These are phyloP conservation scores for Aporophyla lueneburgensis DNA, from an alignment of 2,888 invertebrate species.

Conservation along the genomic window DNA sequence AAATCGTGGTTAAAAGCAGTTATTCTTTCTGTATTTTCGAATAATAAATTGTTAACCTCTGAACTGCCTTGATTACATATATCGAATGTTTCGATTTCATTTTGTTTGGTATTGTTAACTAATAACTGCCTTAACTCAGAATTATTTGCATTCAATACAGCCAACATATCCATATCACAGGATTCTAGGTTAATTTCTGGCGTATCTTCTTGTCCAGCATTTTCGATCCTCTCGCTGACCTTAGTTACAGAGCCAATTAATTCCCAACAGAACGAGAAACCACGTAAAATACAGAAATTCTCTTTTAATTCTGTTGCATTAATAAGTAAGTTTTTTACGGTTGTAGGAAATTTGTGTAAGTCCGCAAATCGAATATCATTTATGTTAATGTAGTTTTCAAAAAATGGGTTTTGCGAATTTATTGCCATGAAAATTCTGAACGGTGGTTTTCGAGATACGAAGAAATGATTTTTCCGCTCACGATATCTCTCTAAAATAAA, in stretches of 20 bases:
- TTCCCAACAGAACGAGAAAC: conserved; percentile 86
- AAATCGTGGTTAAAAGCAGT: conserved; percentile 19
- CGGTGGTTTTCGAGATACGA: conserved; percentile 79
- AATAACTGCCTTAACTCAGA: conserved; percentile 3
- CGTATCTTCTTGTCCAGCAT: conserved; percentile 23
- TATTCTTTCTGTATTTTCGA: conserved; percentile 25
- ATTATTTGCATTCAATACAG: conserved; percentile 29
- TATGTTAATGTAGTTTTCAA: conserved; percentile 82
- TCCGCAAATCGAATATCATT: conserved; percentile 81
- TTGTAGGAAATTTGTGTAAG: conserved; percentile 81
- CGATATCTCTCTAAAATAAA: conserved; percentile 83
- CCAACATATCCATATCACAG: conserved; percentile 30
- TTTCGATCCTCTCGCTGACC: conserved; percentile 62
- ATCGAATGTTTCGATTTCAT: neutral
- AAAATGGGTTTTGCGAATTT: conserved; percentile 73
- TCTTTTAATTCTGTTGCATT: conserved; percentile 80
- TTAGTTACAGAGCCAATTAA: conserved; percentile 83
- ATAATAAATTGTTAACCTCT: conserved; percentile 14
- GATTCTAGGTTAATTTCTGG: conserved; percentile 33
- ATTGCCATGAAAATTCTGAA: conserved; percentile 84
- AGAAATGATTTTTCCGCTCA: conserved; percentile 81
- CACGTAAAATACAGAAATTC: conserved; percentile 84
- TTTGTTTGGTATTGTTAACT: conserved; percentile 19
- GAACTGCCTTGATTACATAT: conserved; percentile 20
- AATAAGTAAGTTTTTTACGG: conserved; percentile 82